Evolutionary conservation across 2,888 invertebrate species (phyloP).

Genomic region (Lydus trimaculatus): DNA sequence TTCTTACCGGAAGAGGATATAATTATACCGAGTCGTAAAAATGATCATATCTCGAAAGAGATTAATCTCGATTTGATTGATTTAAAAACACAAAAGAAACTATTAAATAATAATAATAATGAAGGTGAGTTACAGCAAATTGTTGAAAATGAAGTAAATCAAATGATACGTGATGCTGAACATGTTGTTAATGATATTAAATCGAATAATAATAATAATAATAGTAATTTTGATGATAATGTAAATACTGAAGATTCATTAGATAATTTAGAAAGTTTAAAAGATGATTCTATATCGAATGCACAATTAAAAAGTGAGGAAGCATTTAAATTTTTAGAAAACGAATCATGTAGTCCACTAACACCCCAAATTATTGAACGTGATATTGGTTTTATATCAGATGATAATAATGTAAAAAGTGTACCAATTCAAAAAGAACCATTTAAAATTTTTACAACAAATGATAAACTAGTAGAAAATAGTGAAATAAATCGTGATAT

Average conservation of each 20-base stretch:
- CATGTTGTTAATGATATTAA: slow-evolving; percentile 54
- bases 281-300: slow-evolving; percentile 54
- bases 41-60: slow-evolving; percentile 55
- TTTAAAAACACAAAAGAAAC: slow-evolving; percentile 44
- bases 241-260: slow-evolving; percentile 58
- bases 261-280: slow-evolving; percentile 53
- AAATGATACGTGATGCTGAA: slow-evolving; percentile 55
- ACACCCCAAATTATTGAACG: slow-evolving; percentile 17
- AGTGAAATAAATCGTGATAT: slow-evolving; percentile 1
- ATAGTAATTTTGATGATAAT: slow-evolving; percentile 52
- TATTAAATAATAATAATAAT: slow-evolving; percentile 24
- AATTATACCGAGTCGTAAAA: slow-evolving; percentile 57
- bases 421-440: not conserved
- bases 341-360: slow-evolving; percentile 52
- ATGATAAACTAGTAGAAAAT: not conserved
- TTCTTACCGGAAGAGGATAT: slow-evolving; percentile 58
- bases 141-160: slow-evolving; percentile 50
- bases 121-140: slow-evolving; percentile 34
- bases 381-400: slow-evolving; percentile 15
- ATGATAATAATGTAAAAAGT: slow-evolving; percentile 15
- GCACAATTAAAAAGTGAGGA: slow-evolving; percentile 57
- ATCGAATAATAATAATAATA: slow-evolving; percentile 47
- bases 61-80: slow-evolving; percentile 53
- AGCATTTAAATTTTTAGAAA: slow-evolving; percentile 58
- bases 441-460: not conserved